Conservation (phyloP, 2,888 invertebrate genomes). For the Branchellion lobata region DNA sequence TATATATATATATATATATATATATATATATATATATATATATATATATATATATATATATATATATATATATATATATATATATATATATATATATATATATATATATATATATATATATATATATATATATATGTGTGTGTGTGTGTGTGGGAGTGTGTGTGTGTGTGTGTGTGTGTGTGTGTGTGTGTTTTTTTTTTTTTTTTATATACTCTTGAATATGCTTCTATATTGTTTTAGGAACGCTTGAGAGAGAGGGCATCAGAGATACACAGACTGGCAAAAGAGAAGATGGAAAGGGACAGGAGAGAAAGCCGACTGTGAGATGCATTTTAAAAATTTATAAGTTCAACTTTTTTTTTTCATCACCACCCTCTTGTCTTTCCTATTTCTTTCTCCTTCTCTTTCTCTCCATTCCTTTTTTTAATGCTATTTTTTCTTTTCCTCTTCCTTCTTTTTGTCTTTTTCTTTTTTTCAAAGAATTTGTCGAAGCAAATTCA, state of each 20-base stretch:
- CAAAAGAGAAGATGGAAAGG: slow-evolving; percentile 13
- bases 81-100: not conserved
- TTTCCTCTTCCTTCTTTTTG: too few relatives aligned
- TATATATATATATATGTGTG: not conserved
- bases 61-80: slow-evolving; percentile 22
- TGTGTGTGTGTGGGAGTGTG: not conserved
- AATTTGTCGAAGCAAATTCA: too few relatives aligned
- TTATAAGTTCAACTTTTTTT: too few relatives aligned
- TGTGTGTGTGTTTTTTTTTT: not conserved
- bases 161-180: slow-evolving; percentile 6
- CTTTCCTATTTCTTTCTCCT: too few relatives aligned
- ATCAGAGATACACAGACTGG: not conserved
- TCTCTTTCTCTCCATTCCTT: too few relatives aligned
- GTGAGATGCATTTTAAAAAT: not conserved
- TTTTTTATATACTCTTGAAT: not conserved
- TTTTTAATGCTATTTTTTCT: too few relatives aligned
- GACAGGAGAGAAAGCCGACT: slow-evolving; percentile 6
- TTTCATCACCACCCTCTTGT: too few relatives aligned
- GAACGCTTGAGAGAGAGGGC: not conserved
- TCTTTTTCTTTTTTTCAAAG: too few relatives aligned
- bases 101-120: not conserved
- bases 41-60: slow-evolving; percentile 14
- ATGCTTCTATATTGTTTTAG: not conserved
- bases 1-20: slow-evolving; percentile 14
- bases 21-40: slow-evolving; percentile 23